These are phyloP conservation scores for Cantharis flavilabris DNA, from an alignment of 2,888 invertebrate species.

Conservation along the genomic window DNA sequence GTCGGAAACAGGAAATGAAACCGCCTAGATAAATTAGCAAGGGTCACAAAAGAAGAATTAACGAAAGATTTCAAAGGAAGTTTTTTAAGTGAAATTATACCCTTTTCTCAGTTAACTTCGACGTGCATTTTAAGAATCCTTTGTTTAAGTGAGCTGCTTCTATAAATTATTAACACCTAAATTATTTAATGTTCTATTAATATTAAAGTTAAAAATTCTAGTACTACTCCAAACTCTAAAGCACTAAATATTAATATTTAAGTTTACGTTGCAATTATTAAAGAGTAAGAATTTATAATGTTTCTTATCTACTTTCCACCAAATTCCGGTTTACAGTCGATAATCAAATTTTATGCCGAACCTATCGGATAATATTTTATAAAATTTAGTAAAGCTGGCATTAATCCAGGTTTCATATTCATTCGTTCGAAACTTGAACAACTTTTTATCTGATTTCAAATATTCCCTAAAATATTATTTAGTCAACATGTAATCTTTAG, in stretches of 20 bases:
- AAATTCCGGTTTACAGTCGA: slow-evolving; percentile 6
- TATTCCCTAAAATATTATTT: background rate
- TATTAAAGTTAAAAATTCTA: background rate
- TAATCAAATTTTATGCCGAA: slow-evolving; percentile 6
- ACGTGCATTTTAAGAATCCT: slow-evolving; percentile 12
- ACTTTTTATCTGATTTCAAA: background rate
- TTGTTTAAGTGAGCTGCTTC: slow-evolving; percentile 4
- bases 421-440: background rate
- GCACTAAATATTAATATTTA: background rate
- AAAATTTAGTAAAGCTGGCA: background rate
- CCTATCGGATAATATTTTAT: slow-evolving; percentile 4
- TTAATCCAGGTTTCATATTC: slow-evolving; percentile 1
- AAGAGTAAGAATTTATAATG: slow-evolving; percentile 4
- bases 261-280: background rate
- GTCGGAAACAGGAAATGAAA: slow-evolving; percentile 31
- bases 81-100: slow-evolving; percentile 30
- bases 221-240: background rate
- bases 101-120: slow-evolving; percentile 22
- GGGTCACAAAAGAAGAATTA: slow-evolving; percentile 27
- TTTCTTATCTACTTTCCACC: slow-evolving; percentile 18
- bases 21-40: slow-evolving; percentile 30
- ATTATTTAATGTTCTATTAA: background rate
- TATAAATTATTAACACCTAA: background rate
- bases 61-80: slow-evolving; percentile 25
- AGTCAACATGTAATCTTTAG: background rate